These are phyloP conservation scores for Andrena fulva DNA, from an alignment of 2,888 invertebrate genomes.

Conservation along the genomic window DNA sequence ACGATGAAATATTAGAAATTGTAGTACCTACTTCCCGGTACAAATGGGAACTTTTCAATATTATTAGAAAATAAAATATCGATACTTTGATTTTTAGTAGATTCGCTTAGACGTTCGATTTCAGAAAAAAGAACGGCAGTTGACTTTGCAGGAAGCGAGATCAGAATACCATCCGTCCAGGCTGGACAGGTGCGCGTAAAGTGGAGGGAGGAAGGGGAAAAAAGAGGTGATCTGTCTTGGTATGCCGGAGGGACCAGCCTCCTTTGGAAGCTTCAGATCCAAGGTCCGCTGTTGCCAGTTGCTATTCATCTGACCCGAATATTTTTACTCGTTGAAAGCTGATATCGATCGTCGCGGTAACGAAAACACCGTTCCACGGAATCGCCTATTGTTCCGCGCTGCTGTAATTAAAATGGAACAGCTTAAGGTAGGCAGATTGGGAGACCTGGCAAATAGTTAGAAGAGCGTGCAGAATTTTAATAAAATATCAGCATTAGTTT, in stretches of 20 bases:
- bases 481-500: too few relatives aligned
- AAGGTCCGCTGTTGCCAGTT: slow-evolving; percentile 75
- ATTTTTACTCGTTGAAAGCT: slow-evolving; percentile 53
- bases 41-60: too few relatives aligned
- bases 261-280: slow-evolving; percentile 78
- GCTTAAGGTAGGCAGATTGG: background rate
- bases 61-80: too few relatives aligned
- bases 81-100: too few relatives aligned
- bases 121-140: slow-evolving; percentile 38
- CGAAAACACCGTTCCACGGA: background rate
- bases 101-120: slow-evolving; percentile 8
- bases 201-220: slow-evolving; percentile 44
- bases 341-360: slow-evolving; percentile 34
- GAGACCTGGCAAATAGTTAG: background rate
- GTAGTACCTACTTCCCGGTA: too few relatives aligned
- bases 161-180: slow-evolving; percentile 58
- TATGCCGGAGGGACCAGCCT: slow-evolving; percentile 75
- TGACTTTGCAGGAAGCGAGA: slow-evolving; percentile 50
- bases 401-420: background rate
- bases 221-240: slow-evolving; percentile 77
- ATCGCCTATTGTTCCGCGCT: background rate
- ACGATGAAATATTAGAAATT: background rate
- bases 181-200: slow-evolving; percentile 69
- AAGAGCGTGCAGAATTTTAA: background rate
- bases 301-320: slow-evolving; percentile 68